Conservation (phyloP, 1,140 invertebrate species). For the Euura saliciscinereae region DNA sequence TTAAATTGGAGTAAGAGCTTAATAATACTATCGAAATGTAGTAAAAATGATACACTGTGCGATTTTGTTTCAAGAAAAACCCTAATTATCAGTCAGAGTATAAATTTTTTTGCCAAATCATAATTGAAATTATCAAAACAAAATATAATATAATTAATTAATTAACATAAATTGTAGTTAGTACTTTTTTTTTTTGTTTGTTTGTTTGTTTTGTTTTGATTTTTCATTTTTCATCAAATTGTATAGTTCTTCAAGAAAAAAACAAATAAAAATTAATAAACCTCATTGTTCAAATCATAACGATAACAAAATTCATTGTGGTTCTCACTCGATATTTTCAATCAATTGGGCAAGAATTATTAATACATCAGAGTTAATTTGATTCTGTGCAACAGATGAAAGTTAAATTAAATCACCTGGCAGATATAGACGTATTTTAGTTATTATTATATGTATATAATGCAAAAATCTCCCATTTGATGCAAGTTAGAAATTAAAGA, state of each 20-base stretch:
- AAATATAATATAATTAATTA: background rate
- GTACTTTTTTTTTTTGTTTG: no score
- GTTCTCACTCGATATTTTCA: background rate
- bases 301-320: background rate
- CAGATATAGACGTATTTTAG: background rate
- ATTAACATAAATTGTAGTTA: no score
- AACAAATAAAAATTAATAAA: background rate
- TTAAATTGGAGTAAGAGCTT: background rate
- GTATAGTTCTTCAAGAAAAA: background rate
- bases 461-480: background rate
- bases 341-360: background rate
- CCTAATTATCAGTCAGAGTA: conserved; percentile 1
- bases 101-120: background rate
- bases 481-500: background rate
- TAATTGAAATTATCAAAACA: background rate
- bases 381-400: background rate
- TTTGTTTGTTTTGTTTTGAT: no score
- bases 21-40: background rate
- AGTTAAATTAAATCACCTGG: background rate
- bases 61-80: background rate
- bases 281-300: background rate
- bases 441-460: no score
- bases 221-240: background rate
- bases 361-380: background rate
- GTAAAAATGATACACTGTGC: background rate